Percentiles rank a stretch among this genome's conserved stretches.
These are phyloP conservation scores for Agrotis puta DNA, from an alignment of 2,888 invertebrate genomes.

Conservation along the genomic window DNA sequence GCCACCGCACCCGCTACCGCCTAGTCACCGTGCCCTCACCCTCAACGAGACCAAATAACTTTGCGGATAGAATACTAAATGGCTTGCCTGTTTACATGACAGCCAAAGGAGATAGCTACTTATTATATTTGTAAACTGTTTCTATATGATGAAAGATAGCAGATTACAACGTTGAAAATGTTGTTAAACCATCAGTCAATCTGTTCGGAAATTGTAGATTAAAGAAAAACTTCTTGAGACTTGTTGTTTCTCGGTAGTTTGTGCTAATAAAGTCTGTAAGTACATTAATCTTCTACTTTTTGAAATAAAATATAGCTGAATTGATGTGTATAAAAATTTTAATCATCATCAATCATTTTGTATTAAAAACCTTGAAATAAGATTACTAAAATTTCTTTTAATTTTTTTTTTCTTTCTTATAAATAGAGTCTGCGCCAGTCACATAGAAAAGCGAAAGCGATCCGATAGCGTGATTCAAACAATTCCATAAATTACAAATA, in stretches of 20 bases:
- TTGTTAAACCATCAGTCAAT: constrained; percentile 16
- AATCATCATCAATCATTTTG: no score
- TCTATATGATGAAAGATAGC: constrained; percentile 20
- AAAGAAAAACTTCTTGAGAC: background rate
- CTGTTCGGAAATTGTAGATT: background rate
- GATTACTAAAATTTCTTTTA: no score
- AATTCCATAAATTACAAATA: no score
- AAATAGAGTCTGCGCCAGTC: no score
- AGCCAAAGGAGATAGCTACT: constrained; percentile 23
- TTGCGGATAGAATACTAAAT: constrained; percentile 25
- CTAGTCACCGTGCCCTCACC: background rate
- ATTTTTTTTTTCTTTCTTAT: no score
- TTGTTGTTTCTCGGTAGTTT: background rate
- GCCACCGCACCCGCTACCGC: constrained; percentile 9
- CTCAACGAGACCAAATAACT: background rate
- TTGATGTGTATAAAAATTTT: no score
- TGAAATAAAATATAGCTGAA: no score
- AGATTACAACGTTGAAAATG: constrained; percentile 28
- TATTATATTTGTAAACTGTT: constrained; percentile 14
- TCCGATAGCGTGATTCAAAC: no score
- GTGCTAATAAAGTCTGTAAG: background rate
- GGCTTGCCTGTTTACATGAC: constrained; percentile 30
- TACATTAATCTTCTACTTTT: background rate
- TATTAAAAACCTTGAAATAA: no score
- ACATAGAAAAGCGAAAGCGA: no score